Percentiles rank a stretch among this genome's conserved stretches.
phyloP scores from a whole-genome alignment of 2,888 invertebrate species.

The Belgica antarctica region DNA sequence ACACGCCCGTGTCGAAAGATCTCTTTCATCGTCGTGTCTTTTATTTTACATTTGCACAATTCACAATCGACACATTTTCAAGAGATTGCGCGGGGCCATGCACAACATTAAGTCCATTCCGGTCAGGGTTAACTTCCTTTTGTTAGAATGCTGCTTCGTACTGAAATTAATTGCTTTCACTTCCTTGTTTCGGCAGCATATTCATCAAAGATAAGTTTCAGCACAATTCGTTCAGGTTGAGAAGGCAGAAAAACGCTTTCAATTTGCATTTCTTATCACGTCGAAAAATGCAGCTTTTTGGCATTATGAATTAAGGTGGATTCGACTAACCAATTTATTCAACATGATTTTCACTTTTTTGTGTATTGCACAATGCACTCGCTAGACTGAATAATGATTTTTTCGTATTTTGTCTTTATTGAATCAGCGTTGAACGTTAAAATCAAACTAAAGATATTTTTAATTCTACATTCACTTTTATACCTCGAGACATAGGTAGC shows the following conservation, averaged over 20 bases:
- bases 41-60: neutral
- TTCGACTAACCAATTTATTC: conserved; percentile 17
- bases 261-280: neutral
- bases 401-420: neutral
- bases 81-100: too few species aligned
- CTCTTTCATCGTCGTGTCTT: neutral
- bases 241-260: too few species aligned
- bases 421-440: conserved; percentile 28
- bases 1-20: too few species aligned
- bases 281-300: neutral
- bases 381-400: neutral
- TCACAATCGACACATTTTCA: neutral
- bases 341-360: conserved; percentile 8
- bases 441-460: conserved; percentile 41
- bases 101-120: too few species aligned
- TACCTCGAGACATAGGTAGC: conserved; percentile 22
- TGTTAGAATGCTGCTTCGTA: neutral
- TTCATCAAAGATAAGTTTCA: conserved; percentile 9
- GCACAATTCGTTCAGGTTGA: neutral
- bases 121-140: conserved; percentile 13
- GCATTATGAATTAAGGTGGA: neutral
- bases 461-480: conserved; percentile 44
- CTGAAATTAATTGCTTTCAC: conserved; percentile 28
- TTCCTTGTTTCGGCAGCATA: conserved; percentile 5
- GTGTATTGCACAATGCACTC: conserved; percentile 32